Conservation (phyloP, 1,140 invertebrate genomes). For the Hyposmocoma kahamanoa region DNA sequence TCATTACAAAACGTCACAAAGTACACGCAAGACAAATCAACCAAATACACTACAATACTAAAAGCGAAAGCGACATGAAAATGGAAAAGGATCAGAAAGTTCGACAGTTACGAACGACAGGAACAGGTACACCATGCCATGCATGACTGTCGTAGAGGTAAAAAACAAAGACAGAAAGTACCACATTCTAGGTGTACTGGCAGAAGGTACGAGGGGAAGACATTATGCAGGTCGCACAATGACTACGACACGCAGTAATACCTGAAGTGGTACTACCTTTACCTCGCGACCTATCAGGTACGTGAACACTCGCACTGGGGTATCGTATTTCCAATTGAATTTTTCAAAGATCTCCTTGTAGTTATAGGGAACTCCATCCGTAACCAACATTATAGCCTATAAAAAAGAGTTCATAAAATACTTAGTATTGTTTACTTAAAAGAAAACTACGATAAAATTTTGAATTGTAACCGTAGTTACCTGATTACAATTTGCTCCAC, state of each 20-base stretch:
- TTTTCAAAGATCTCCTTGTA: conserved; percentile 92
- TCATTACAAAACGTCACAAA: too few relatives aligned
- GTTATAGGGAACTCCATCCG: conserved; percentile 96
- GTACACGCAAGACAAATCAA: too few relatives aligned
- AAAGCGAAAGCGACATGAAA: conserved; percentile 32
- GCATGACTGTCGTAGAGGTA: too few relatives aligned
- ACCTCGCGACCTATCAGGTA: conserved; percentile 97
- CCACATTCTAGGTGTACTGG: conserved; percentile 69
- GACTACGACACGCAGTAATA: conserved; percentile 72
- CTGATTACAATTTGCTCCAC: conserved; percentile 79
- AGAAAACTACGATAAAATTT: background rate
- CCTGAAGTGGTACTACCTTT: conserved; percentile 71
- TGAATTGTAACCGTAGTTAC: conserved; percentile 24
- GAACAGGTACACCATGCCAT: too few relatives aligned
- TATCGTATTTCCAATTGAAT: conserved; percentile 88
- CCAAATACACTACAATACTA: conserved; percentile 9
- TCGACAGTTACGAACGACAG: too few relatives aligned
- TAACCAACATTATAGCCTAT: conserved; percentile 98
- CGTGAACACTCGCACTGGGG: conserved; percentile 95
- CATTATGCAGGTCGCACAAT: conserved; percentile 71
- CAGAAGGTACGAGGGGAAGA: conserved; percentile 52
- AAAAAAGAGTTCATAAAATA: too few relatives aligned
- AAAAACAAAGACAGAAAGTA: conserved; percentile 49
- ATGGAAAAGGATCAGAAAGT: conserved; percentile 17
- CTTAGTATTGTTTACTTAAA: too few relatives aligned